Evolutionary conservation across 2,888 invertebrate genomes (phyloP), one percentile per base, ranked within the genome.

Genomic region (Synergus gifuensis): DNA sequence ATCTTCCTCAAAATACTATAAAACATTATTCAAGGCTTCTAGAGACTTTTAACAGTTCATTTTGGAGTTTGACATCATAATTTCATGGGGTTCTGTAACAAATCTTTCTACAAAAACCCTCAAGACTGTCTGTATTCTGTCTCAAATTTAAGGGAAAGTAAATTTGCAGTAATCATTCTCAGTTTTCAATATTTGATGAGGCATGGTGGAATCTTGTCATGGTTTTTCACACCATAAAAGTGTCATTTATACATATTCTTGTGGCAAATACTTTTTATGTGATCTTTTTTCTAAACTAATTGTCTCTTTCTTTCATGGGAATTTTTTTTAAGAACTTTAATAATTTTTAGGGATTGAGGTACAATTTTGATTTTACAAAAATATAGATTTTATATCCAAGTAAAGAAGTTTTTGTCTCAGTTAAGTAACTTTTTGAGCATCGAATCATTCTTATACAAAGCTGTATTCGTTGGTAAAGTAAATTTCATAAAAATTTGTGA

Each of bases 21-120:
- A 54, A 69, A 49, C 78, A 49, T 46, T 76, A 40, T 76, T 76
- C 64, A 46, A 28, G 16, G 12, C 14, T 79, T 16, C 11, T 12
- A 28, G 54, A 16, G 46, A 73, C 49, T 49, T 73, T 73, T 18
- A 28, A 11, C 36, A 18, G 0, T 16, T 58, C 54, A 40, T 54
- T 73, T 73, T 11, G 28, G 54, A n/a, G 36, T 54, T 54, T 73
- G 8, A 2, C 5, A 11, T 54, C 4, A 54, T 36, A 46, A 28
- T 73, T 40, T 58, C 9, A 40, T 14, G 49, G 16, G 28, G 3
- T 36, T 69, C 28, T 7, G 9, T 4, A 36, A 2, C n/a, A 16
- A 73, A 36, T 58, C n/a, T 54, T 73, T 36, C 11, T 73, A n/a
- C 36, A 36, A 40, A 73, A n/a, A 16, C 7, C 28, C 54, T 36